A percentile compares a stretch with the other conserved stretches of the same genome.
These are phyloP conservation scores for Adelphocoris suturalis DNA, from an alignment of 2,888 invertebrate species.

Conservation along the genomic window DNA sequence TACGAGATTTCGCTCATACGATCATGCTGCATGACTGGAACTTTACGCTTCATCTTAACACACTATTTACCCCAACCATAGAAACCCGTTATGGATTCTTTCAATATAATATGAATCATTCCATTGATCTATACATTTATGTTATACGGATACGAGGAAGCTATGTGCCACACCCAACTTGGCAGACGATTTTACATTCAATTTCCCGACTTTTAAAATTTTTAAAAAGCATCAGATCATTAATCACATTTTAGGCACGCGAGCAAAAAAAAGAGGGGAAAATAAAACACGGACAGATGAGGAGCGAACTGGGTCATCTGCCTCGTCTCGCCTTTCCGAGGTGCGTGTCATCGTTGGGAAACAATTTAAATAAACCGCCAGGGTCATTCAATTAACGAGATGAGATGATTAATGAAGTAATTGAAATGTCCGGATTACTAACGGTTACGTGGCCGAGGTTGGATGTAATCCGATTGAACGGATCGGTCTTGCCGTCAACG, in stretches of 20 bases:
- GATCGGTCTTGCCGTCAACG: neutral
- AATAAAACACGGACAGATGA: neutral
- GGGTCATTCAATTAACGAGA: neutral
- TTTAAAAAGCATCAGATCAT: neutral
- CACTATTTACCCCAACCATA: too few species aligned
- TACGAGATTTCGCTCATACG: too few species aligned
- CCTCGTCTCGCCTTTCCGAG: neutral
- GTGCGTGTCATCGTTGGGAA: neutral
- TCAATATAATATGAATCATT: too few species aligned
- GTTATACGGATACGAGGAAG: too few species aligned
- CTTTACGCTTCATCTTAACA: too few species aligned
- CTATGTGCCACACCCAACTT: neutral
- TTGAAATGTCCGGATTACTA: neutral
- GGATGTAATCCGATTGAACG: neutral
- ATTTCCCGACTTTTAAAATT: neutral
- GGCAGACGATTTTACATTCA: neutral
- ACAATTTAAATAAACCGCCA: neutral
- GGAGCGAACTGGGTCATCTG: neutral
- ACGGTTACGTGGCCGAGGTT: neutral
- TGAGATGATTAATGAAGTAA: slow-evolving; percentile 1
- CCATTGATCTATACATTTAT: too few species aligned
- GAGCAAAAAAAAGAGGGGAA: neutral
- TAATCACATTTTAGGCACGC: neutral
- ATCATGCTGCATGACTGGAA: too few species aligned
- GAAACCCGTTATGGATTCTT: too few species aligned